Evolutionary conservation across 1,140 invertebrate species (phyloP), one percentile per base, ranked within the genome.

Genomic region (Aethina tumida): DNA sequence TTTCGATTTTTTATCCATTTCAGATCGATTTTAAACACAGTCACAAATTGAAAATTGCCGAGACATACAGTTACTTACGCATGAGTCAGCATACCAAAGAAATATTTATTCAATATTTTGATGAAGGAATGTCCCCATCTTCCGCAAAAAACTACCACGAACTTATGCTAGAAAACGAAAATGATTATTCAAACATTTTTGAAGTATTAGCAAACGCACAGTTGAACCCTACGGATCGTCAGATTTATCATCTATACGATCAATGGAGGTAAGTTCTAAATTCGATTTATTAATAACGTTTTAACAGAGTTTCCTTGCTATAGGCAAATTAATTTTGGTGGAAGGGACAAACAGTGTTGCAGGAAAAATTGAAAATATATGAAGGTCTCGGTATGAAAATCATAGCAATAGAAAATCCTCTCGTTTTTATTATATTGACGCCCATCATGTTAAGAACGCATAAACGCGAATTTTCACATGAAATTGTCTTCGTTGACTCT

Each of bases 371-470:
- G 28, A 21, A 39, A 18, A 18, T 20, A n/a, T 39, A 27, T 39
- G 8, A 14, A 10, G 19, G 38, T 9, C 6, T 30, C 4, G 32
- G 27, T 22, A 29, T 43, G 5, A 26, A 30, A 5, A 42, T 42
- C 9, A 8, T 42, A 32, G 22, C 37, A 9, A 17, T 31, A 20
- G 34, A 31, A 42, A 33, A 41, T 42, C 43, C 43, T 6, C 12
- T 35, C n/a, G 27, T 41, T 14, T 18, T 41, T 14, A 21, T 42
- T 13, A 16, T 45, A 17, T 27, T 45, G 17, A 45, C 43, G 27
- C 43, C 39, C 7, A 41, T 45, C 13, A 45, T 45, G 43, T 28
- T 21, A 20, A n/a, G 38, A 24, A 10, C 19, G 8, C 32, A 41
- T 25, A 19, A 42, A 28, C 34, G 25, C n/a, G 16, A 25, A 10